Base-by-base conservation (phyloP, 2,797 vertebrate species). In the Amniataba percoides region DNA sequence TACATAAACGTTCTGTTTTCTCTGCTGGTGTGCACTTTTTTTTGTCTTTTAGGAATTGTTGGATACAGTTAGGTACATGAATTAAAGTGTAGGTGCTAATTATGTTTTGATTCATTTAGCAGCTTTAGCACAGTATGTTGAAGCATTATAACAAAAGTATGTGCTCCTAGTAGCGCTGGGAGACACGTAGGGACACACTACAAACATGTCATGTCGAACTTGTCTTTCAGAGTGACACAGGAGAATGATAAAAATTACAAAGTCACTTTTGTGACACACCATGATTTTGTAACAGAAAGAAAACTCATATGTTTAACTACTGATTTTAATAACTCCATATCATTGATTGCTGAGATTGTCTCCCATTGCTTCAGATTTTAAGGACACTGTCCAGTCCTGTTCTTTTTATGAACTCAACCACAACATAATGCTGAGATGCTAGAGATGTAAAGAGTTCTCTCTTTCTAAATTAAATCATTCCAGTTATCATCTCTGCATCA, bases 401-500 rank as follows among this genome's bases (percentile, higher is more conserved):
- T 71, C 10, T 21, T 34, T 1, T 36, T 46, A 2, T 16, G 21
- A 65, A 53, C 76, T 39, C 15, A 69, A 52, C 52, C 51, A 60
- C 49, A 65, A 48, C 6, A 2, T 23, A 63, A 53, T 70, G 25
- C 62, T 34, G 13, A 59, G 53, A 77, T 71, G 5, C 27, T 25
- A 51, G 34, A 51, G 40, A 68, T 61, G 36, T 31, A 72, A 56
- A 45, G 2, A 77, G 45, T 71, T 16, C 64, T 88, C 71, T 45
- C 16, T 78, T 74, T 78, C 49, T 84, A 85, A 64, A 46, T 77
- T 4, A 65, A 72, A n/a, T 66, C 8, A 84, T 83, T 87, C 45
- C 27, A 78, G 53, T 80, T 84, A 81, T 87, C 74, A 74, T 88
- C 77, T 88, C 67, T 84, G 77, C 78, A 87, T 84, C 73, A 59